Evolutionary conservation across 1,140 invertebrate genomes (phyloP), one percentile per base, ranked within the genome.

Genomic region (Chelonus insularis): DNA sequence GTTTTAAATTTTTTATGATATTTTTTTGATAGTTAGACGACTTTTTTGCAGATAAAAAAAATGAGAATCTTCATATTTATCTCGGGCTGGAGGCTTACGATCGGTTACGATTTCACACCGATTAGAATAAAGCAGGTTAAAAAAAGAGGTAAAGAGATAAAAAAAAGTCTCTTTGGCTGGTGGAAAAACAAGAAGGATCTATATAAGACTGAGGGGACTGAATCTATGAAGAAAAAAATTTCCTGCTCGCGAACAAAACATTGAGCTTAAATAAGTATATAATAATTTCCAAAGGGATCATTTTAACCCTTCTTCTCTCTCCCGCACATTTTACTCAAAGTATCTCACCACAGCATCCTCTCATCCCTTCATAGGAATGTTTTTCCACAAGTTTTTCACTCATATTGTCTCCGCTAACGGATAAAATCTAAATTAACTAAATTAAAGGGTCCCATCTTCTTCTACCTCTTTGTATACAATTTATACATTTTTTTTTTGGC

Each of bases 401-500:
- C 65, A 67, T n/a, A n/a, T n/a, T n/a, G n/a, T 59, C 20, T 47
- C 20, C 71, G 65, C 75, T 68, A 81, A 81, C 79, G 79, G 79
- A 80, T 80, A 81, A 81, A 81, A 81, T 81, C 79, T 81, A 81
- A 81, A 81, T 81, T 81, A 81, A 81, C 78, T 80, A 78, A 80
- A 81, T 81, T 80, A 79, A 80, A 73, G 73, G 74, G 70, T 73
- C 70, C 64, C 62, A n/a, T 39, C 34, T 7, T 37, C 63, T 67
- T 71, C 67, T 68, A 62, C 67, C 58, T 64, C 71, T 75, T 79
- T 76, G 68, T 69, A 60, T 70, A 69, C 71, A 69, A 79, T 80
- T 79, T 80, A 78, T 78, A 78, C 73, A 57, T 9, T 16, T 21
- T 21, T 57, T 70, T 72, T 69, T 62, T 62, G 36, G 45, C 6